Percentiles rank a stretch among this genome's conserved stretches.
These are phyloP conservation scores for Alfaro cultratus DNA, from an alignment of 2,797 vertebrate genomes.

Conservation along the genomic window DNA sequence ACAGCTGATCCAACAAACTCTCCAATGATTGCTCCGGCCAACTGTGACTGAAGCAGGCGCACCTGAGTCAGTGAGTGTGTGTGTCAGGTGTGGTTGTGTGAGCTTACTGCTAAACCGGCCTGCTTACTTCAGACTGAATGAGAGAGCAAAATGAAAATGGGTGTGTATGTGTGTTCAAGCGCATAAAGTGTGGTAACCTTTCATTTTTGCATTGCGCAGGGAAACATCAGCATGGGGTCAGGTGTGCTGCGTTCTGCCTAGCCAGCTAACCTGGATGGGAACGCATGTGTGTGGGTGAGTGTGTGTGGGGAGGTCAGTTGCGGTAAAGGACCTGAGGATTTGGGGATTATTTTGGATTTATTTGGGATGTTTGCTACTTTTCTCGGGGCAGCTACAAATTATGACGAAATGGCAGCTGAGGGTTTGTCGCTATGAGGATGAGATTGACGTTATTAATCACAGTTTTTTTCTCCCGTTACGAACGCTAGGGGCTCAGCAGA, in stretches of 20 bases:
- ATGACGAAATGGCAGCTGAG: slow-evolving; percentile 47
- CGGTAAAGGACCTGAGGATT: slow-evolving; percentile 54
- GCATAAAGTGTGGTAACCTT: slow-evolving; percentile 46
- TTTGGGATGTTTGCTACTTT: slow-evolving; percentile 34
- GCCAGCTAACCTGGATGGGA: slow-evolving; percentile 33
- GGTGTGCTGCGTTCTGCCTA: slow-evolving; percentile 55
- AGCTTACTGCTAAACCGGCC: slow-evolving; percentile 31
- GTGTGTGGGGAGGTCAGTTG: slow-evolving; percentile 57
- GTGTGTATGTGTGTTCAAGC: slow-evolving; percentile 31
- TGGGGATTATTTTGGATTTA: slow-evolving; percentile 56
- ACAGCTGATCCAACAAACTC: slow-evolving; percentile 71
- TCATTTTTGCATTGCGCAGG: slow-evolving; percentile 43
- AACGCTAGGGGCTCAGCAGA: slow-evolving; percentile 43
- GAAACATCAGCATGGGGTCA: slow-evolving; percentile 59
- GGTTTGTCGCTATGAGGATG: slow-evolving; percentile 1
- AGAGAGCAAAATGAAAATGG: background rate
- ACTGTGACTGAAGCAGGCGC: slow-evolving; percentile 60
- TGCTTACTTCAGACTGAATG: slow-evolving; percentile 45
- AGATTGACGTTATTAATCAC: slow-evolving; percentile 15
- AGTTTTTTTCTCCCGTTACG: slow-evolving; percentile 5
- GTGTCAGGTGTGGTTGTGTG: slow-evolving; percentile 62
- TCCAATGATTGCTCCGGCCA: slow-evolving; percentile 63
- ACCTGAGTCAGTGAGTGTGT: slow-evolving; percentile 53
- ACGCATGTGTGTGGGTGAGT: slow-evolving; percentile 24
- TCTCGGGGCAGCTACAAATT: slow-evolving; percentile 30